These are phyloP conservation scores for Grammomys surdaster DNA, from an alignment of 2,113 vertebrate species.

Conservation along the genomic window DNA sequence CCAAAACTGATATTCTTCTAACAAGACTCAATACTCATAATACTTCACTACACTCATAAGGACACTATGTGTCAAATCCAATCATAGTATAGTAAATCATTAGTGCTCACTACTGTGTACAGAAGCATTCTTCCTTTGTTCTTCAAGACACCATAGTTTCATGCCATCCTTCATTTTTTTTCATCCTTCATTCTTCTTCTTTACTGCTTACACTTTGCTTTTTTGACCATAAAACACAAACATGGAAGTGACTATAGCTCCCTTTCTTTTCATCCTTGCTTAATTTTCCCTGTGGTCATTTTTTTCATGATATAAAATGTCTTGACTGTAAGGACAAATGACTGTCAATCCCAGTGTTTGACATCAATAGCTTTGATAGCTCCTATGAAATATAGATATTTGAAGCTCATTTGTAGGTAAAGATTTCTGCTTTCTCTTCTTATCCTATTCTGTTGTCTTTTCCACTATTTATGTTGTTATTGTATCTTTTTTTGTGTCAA, in stretches of 20 bases:
- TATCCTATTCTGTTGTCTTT: neutral
- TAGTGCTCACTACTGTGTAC: neutral
- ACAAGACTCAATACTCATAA: neutral
- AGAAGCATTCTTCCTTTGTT: constrained; percentile 1
- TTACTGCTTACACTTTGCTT: neutral
- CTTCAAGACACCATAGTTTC: neutral
- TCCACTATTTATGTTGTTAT: neutral
- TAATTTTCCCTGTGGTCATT: neutral
- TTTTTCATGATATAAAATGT: neutral
- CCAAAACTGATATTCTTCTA: constrained; percentile 52
- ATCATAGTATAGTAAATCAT: neutral
- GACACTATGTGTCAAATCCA: neutral
- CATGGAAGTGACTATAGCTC: neutral
- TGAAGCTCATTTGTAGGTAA: neutral
- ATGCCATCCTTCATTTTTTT: neutral
- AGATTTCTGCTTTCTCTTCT: neutral
- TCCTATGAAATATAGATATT: neutral
- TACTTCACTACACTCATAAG: constrained; percentile 26
- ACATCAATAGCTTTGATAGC: neutral
- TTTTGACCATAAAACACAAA: neutral
- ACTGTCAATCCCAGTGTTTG: neutral
- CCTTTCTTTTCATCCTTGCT: neutral
- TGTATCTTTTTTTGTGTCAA: neutral
- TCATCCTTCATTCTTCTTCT: neutral
- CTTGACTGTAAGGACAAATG: neutral